Percentiles rank a stretch among this genome's conserved stretches.
Conservation (phyloP, 2,113 vertebrate species). For the Scatophagus argus region DNA sequence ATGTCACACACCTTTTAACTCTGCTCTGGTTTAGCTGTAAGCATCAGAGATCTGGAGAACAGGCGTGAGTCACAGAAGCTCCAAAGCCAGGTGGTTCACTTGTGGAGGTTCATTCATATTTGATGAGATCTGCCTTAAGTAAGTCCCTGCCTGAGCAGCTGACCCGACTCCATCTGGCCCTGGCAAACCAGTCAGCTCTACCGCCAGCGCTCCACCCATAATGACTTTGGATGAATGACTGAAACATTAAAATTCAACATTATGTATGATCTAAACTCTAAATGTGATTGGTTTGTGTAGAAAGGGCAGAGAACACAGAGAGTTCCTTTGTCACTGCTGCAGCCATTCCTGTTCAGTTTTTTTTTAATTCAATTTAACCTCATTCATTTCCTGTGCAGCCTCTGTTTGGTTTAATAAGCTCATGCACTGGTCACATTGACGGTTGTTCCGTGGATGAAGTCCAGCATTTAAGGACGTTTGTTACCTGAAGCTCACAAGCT, state of each 20-base stretch:
- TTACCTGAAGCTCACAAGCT: not conserved
- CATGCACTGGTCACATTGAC: not conserved
- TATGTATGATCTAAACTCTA: conserved; percentile 6
- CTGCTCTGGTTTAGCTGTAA: not conserved
- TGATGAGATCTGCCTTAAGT: conserved; percentile 62
- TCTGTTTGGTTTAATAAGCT: conserved; percentile 38
- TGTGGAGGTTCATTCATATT: conserved; percentile 72
- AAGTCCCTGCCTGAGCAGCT: conserved; percentile 57
- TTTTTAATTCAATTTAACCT: conserved; percentile 44
- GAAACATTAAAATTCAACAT: not conserved
- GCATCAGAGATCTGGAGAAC: not conserved
- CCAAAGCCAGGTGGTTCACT: conserved; percentile 65
- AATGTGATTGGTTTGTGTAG: conserved; percentile 6
- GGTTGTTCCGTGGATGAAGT: not conserved
- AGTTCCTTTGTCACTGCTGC: conserved; percentile 13
- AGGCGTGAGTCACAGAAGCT: conserved; percentile 12
- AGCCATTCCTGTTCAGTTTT: conserved; percentile 19
- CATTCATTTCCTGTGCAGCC: conserved; percentile 45
- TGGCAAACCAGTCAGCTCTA: conserved; percentile 6
- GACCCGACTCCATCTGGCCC: conserved; percentile 58
- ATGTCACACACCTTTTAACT: not conserved
- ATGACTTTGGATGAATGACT: not conserved
- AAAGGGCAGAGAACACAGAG: not conserved
- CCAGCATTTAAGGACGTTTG: not conserved
- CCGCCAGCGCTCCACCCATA: conserved; percentile 26